Evolutionary conservation across 2,888 invertebrate species (phyloP), one percentile per base, ranked within the genome.

Genomic region (Thera britannica): DNA sequence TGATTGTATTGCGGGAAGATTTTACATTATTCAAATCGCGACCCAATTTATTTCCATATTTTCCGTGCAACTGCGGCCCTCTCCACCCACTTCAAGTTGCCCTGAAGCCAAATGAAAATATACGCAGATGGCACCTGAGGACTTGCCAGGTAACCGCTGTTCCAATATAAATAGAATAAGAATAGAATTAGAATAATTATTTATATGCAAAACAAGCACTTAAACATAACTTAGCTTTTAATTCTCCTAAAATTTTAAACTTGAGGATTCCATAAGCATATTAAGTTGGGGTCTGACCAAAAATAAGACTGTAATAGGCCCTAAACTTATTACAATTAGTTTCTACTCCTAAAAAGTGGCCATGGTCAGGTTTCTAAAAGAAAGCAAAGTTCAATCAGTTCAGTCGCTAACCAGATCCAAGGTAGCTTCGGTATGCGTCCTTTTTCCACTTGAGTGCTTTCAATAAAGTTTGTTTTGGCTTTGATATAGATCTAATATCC

Each of bases 391-490:
- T 23, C 23, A 23, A 23, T 23, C 23, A 23, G 23, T 23, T 23
- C 23, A 23, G 23, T 23, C 23, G 23, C 23, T 23, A 5, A 38
- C 38, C 46, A n/a, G 6, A 51, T 36, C 3, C n/a, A 56, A 51
- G 11, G 56, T 57, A 58, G 12, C 60, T 49, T 44, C 44, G 35
- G 52, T 58, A 59, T 55, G 59, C 54, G 54, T 2, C 61, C 59
- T 52, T 12, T 72, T 69, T 58, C 11, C 66, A 51, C 55, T 61
- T 65, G 68, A 69, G 55, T 58, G 68, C 46, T 48, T 34, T 9
- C 56, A 59, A 69, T 69, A 61, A 67, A 71, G 67, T 71, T 71
- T 65, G 67, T 67, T 68, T 67, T 67, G 59, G 49, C 52, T 36
- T 61, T 58, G 52, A 54, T 54, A 66, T 58, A 62, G 63, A 65